These are phyloP conservation scores for Noctua janthina DNA, from an alignment of 2,888 invertebrate species.

Conservation along the genomic window DNA sequence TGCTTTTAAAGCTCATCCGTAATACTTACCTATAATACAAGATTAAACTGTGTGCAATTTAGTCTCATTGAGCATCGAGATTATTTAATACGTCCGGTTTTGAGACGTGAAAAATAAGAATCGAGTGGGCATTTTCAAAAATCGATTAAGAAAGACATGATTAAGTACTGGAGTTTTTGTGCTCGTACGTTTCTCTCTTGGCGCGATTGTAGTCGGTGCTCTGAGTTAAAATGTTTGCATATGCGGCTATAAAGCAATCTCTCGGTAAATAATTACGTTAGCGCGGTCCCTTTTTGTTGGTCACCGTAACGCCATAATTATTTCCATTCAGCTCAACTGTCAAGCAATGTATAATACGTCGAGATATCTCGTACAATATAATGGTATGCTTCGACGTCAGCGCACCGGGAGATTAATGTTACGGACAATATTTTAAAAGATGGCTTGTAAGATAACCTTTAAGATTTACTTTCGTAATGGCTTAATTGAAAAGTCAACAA, in stretches of 20 bases:
- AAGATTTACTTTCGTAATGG: constrained; percentile 68
- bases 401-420: constrained; percentile 64
- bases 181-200: constrained; percentile 67
- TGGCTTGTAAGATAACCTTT: constrained; percentile 63
- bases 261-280: constrained; percentile 85
- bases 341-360: constrained; percentile 72
- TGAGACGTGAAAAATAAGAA: constrained; percentile 83
- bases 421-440: constrained; percentile 59
- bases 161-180: constrained; percentile 82
- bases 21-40: constrained; percentile 61
- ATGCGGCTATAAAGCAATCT: constrained; percentile 83
- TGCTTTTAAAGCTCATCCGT: constrained; percentile 71
- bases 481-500: constrained; percentile 81
- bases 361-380: constrained; percentile 71
- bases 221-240: constrained; percentile 85
- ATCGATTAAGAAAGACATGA: constrained; percentile 88
- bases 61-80: constrained; percentile 79
- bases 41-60: constrained; percentile 81
- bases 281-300: constrained; percentile 79
- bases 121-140: constrained; percentile 80
- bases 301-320: constrained; percentile 79
- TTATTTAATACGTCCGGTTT: constrained; percentile 80
- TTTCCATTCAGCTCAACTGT: constrained; percentile 76
- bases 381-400: constrained; percentile 55
- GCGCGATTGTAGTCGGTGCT: constrained; percentile 73